phyloP scores from a whole-genome alignment of 2,113 vertebrate species.

The Nyctibius bracteatus region DNA sequence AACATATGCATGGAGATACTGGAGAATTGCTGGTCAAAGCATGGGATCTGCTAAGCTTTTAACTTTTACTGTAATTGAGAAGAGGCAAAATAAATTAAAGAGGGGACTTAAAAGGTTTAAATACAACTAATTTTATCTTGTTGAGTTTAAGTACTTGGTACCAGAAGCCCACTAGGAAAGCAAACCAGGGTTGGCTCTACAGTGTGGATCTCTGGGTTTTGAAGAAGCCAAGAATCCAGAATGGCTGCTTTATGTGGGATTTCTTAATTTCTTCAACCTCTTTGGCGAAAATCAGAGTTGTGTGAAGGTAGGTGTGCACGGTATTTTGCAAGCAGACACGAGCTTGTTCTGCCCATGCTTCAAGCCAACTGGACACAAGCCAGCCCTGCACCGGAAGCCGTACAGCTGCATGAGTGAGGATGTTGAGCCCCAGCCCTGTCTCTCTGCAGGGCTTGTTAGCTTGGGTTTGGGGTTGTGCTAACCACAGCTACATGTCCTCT shows the following conservation, averaged over 20 bases:
- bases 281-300: neutral
- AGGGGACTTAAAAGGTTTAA: neutral
- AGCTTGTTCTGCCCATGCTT: slow-evolving; percentile 41
- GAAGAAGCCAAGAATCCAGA: neutral
- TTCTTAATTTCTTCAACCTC: slow-evolving; percentile 2
- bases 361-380: slow-evolving; percentile 16
- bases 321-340: slow-evolving; percentile 50
- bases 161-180: neutral
- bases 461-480: neutral
- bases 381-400: slow-evolving; percentile 12
- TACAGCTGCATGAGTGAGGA: slow-evolving; percentile 5
- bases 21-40: neutral
- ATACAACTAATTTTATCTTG: neutral
- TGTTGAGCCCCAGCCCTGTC: neutral
- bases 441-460: slow-evolving; percentile 11
- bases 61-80: neutral
- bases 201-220: neutral
- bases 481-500: slow-evolving; percentile 21
- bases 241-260: neutral
- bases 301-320: neutral
- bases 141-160: neutral
- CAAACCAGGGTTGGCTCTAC: neutral
- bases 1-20: neutral
- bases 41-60: neutral
- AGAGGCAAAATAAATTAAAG: neutral